phyloP scores from a whole-genome alignment of 2,797 vertebrate species.

The Myiotriccus ornatus region DNA sequence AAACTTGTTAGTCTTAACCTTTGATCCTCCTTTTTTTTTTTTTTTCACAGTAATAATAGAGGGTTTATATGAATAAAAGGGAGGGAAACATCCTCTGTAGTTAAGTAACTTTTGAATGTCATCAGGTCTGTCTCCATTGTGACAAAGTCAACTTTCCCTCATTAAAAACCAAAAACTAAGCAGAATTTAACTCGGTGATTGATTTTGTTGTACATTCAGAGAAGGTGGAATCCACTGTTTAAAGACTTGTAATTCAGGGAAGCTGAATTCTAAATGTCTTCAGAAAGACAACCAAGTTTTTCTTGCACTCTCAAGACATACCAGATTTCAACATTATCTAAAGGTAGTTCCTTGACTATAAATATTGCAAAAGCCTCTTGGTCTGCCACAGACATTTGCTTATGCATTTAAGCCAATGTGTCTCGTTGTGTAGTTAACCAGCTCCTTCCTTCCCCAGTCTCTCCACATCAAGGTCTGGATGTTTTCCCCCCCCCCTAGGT shows the following conservation, averaged over 20 bases:
- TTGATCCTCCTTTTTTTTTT: neutral
- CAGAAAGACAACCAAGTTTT: neutral
- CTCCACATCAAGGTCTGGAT: neutral
- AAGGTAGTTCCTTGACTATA: neutral
- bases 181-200: neutral
- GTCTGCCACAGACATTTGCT: neutral
- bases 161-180: neutral
- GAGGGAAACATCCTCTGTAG: accelerated
- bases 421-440: neutral
- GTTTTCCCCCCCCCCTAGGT: neutral
- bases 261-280: too few relatives aligned
- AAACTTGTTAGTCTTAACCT: neutral
- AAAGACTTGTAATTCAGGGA: neutral
- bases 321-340: neutral
- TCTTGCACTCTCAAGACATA: neutral
- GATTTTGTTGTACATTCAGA: neutral
- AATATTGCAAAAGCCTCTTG: neutral
- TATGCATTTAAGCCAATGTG: neutral
- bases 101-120: neutral
- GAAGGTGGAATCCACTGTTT: neutral
- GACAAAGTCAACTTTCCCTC: neutral
- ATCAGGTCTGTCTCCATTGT: too few relatives aligned
- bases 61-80: neutral
- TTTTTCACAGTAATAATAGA: neutral
- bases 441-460: neutral